phyloP scores from a whole-genome alignment of 2,113 vertebrate genomes.

The Hyaena hyaena region DNA sequence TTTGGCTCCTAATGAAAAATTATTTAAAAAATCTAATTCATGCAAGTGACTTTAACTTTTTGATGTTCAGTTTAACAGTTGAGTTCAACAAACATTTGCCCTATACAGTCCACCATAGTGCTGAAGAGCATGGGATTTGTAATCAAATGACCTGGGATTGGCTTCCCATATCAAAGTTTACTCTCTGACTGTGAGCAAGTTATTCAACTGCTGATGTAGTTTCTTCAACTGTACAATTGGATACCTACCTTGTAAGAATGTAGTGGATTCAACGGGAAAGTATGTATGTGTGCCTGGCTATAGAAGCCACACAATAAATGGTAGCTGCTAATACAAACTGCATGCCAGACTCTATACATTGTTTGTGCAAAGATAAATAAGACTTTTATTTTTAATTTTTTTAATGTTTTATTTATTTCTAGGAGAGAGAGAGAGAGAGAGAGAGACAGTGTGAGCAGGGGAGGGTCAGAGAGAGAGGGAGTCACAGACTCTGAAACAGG shows the following conservation, averaged over 20 bases:
- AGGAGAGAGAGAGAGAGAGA: too few species aligned
- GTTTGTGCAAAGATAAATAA: background rate
- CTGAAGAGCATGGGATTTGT: background rate
- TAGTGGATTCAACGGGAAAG: background rate
- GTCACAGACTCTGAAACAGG: too few species aligned
- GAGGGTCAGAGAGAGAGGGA: too few species aligned
- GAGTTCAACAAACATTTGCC: conserved; percentile 32
- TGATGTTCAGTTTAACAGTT: background rate
- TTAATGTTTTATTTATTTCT: too few species aligned
- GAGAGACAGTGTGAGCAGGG: too few species aligned
- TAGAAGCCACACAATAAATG: background rate
- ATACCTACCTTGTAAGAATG: background rate
- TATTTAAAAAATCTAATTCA: conserved; percentile 10
- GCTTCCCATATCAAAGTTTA: background rate
- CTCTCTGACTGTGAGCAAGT: background rate
- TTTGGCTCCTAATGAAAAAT: background rate
- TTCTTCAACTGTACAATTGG: background rate
- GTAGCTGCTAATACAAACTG: conserved; percentile 8
- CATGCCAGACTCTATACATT: background rate
- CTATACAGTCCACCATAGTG: background rate
- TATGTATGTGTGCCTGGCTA: background rate
- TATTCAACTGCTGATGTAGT: background rate
- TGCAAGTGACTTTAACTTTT: background rate
- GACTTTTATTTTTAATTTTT: too few species aligned
- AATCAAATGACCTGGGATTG: conserved; percentile 14